Evolutionary conservation across 2,888 invertebrate genomes (phyloP).

Genomic region (Blastobasis lacticolella): DNA sequence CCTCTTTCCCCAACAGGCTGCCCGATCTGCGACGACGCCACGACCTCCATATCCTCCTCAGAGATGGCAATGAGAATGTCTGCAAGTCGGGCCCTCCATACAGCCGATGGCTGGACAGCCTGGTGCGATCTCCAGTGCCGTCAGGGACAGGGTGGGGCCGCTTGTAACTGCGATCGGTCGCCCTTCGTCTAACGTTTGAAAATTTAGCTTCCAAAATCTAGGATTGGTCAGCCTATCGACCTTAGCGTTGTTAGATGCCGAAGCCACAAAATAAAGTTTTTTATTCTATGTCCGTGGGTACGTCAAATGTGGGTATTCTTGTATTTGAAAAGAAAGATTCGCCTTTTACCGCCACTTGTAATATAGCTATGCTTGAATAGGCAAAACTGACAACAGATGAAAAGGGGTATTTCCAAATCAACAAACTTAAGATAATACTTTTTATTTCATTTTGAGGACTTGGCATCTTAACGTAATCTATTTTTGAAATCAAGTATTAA

Average conservation of each 20-base stretch:
- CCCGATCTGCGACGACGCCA: constrained; percentile 36
- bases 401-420: no score
- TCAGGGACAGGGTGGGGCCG: constrained; percentile 82
- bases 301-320: neutral
- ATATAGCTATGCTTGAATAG: no score
- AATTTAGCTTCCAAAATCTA: no score
- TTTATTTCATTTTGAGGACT: no score
- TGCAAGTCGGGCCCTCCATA: constrained; percentile 28
- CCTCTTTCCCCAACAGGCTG: constrained; percentile 45
- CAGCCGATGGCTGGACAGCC: constrained; percentile 72
- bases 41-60: no score
- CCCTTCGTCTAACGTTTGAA: constrained; percentile 63
- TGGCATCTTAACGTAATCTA: no score
- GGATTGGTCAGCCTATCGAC: neutral
- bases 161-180: constrained; percentile 82
- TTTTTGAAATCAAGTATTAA: no score
- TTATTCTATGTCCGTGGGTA: neutral
- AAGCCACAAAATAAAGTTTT: no score
- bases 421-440: no score
- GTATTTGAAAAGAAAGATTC: neutral
- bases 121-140: constrained; percentile 79
- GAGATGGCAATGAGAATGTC: neutral
- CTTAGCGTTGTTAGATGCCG: neutral
- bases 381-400: no score
- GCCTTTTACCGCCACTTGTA: no score